Percentiles rank a stretch among this genome's conserved stretches.
These are phyloP conservation scores for Petrophora chlorosata DNA, from an alignment of 2,888 invertebrate species.

Conservation along the genomic window DNA sequence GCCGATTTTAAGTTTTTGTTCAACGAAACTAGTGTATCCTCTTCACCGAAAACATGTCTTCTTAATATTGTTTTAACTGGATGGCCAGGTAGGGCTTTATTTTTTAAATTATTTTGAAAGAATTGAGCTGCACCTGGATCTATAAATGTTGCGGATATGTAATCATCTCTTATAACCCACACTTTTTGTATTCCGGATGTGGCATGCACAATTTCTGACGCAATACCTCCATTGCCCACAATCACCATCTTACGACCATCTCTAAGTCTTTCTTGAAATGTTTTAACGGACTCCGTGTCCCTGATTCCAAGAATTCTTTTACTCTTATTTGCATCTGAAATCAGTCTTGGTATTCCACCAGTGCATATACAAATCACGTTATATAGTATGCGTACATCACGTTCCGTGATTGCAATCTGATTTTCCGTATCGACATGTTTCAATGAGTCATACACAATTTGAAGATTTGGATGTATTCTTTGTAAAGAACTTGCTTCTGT, in stretches of 20 bases:
- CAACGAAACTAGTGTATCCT: conserved; percentile 64
- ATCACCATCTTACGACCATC: conserved; percentile 89
- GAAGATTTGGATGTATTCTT: conserved; percentile 85
- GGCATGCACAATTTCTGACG: conserved; percentile 97
- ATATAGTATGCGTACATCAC: conserved; percentile 85
- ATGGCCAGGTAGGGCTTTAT: conserved; percentile 39
- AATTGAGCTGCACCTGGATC: conserved; percentile 98
- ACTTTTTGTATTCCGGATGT: conserved; percentile 92
- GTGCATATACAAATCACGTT: conserved; percentile 94
- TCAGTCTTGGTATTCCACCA: conserved; percentile 93
- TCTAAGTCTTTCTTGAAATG: conserved; percentile 88
- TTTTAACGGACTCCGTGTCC: conserved; percentile 96
- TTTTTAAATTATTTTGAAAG: conserved; percentile 85
- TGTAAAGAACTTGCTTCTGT: conserved; percentile 84
- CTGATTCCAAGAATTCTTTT: conserved; percentile 93
- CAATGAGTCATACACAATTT: conserved; percentile 87
- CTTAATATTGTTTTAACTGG: conserved; percentile 70
- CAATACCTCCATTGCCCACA: conserved; percentile 99
- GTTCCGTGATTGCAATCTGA: conserved; percentile 81
- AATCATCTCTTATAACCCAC: conserved; percentile 97
- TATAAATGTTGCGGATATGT: conserved; percentile 96
- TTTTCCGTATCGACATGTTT: conserved; percentile 81
- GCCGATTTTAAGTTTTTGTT: conserved; percentile 87
- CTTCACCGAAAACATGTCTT: conserved; percentile 87
- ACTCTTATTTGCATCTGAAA: conserved; percentile 83